Evolutionary conservation across 1,140 invertebrate genomes (phyloP).

Genomic region (Drosophila jambulina): DNA sequence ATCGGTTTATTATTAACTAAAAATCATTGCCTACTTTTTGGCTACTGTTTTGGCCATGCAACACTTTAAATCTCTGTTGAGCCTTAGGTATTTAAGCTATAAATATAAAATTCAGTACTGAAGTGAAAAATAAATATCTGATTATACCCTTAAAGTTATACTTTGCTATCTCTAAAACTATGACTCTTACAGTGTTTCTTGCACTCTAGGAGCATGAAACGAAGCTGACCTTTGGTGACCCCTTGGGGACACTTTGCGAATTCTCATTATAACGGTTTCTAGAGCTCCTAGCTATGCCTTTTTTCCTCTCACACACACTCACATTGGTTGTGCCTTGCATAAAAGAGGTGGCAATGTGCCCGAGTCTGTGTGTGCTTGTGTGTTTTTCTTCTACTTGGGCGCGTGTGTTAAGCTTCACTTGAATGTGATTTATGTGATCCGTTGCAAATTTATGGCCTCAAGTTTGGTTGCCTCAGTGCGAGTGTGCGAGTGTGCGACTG

Average conservation of each 20-base stretch:
- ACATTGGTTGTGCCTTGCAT: conserved; percentile 4
- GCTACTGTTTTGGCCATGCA: too few species aligned
- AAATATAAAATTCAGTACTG: background rate
- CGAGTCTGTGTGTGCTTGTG: conserved; percentile 14
- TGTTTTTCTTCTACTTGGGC: conserved; percentile 73
- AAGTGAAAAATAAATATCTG: background rate
- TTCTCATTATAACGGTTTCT: conserved; percentile 48
- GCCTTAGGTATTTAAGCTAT: background rate
- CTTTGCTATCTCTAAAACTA: background rate
- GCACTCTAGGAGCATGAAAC: background rate
- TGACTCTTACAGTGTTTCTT: too few species aligned
- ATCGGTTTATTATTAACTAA: background rate
- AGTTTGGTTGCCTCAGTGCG: conserved; percentile 65
- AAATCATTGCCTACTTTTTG: too few species aligned
- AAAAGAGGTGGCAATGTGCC: conserved; percentile 15
- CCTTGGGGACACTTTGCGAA: conserved; percentile 28
- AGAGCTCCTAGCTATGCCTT: conserved; percentile 33
- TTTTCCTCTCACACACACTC: conserved; percentile 23
- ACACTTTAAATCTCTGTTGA: background rate
- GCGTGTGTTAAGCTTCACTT: conserved; percentile 83
- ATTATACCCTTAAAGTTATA: background rate
- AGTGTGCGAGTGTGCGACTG: background rate
- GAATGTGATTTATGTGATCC: conserved; percentile 83
- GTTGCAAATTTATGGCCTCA: conserved; percentile 79
- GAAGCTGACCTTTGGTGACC: conserved; percentile 14